Conservation (phyloP, 2,113 vertebrate species). For the Dicentrarchus labrax region DNA sequence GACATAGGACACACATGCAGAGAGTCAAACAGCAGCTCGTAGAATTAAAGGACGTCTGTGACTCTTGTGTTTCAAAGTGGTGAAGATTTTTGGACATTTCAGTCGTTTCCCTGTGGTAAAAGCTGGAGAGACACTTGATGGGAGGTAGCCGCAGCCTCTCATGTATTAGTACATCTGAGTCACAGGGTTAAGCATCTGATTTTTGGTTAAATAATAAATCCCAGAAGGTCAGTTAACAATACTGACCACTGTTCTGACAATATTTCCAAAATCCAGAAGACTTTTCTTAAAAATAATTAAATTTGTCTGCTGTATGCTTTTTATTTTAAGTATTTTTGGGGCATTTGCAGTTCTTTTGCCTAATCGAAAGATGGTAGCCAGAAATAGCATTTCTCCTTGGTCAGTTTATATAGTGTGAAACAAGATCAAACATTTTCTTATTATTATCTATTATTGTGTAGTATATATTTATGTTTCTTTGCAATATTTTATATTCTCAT, state of each 20-base stretch:
- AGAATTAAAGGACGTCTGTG: conserved; percentile 27
- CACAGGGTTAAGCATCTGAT: conserved; percentile 17
- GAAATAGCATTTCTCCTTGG: not conserved
- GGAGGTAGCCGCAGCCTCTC: not conserved
- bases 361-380: not conserved
- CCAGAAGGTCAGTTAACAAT: conserved; percentile 18
- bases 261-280: conserved; percentile 26
- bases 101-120: conserved; percentile 28
- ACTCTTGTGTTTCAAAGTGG: conserved; percentile 15
- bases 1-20: conserved; percentile 25
- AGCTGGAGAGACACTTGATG: conserved; percentile 30
- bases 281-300: not conserved
- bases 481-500: not conserved
- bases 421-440: not conserved
- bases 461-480: not conserved
- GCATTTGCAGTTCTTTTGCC: not conserved
- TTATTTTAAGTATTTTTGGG: not conserved
- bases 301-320: not conserved
- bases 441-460: too few species aligned
- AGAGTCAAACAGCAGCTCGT: conserved; percentile 39
- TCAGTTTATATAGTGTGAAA: too few species aligned
- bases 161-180: conserved; percentile 26
- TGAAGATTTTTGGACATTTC: conserved; percentile 28
- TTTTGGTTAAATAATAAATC: conserved; percentile 44
- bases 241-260: conserved; percentile 4